Conservation (phyloP, 92 coral and sea anemone genomes). For the Zoanthus sociatus region DNA sequence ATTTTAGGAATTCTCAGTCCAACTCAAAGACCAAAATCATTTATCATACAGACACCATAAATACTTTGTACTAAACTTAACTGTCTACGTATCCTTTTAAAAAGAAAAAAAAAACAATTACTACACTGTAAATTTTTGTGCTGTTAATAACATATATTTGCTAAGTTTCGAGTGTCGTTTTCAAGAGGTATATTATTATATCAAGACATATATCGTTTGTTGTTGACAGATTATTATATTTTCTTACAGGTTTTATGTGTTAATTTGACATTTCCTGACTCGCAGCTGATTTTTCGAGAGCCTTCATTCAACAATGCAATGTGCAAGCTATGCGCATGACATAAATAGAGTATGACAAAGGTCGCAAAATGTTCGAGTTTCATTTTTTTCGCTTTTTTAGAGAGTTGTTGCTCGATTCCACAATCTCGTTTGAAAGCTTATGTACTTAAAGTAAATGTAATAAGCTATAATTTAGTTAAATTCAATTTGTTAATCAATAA, state of each 20-base stretch:
- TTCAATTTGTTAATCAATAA: no score
- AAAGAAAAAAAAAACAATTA: no score
- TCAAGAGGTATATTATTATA: slow-evolving; percentile 13
- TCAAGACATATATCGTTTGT: slow-evolving; percentile 31
- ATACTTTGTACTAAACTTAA: no score
- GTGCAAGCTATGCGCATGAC: not conserved
- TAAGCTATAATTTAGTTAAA: no score
- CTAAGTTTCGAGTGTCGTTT: not conserved
- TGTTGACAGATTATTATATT: slow-evolving; percentile 34
- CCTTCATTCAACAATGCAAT: not conserved
- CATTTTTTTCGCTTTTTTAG: not conserved
- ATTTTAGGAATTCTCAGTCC: no score
- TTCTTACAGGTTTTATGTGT: slow-evolving; percentile 44
- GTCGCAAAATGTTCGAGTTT: not conserved
- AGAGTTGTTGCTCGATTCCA: no score
- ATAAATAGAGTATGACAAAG: slow-evolving; percentile 1
- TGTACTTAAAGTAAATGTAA: no score
- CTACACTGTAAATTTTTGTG: not conserved
- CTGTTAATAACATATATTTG: not conserved
- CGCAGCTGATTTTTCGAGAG: slow-evolving; percentile 13
- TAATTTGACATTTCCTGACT: slow-evolving; percentile 51
- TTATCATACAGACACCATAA: no score
- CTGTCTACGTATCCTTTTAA: no score
- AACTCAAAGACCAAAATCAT: no score
- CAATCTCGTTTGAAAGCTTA: not conserved